Base-by-base conservation (phyloP, 2,113 vertebrate genomes). In the Alosa alosa region DNA sequence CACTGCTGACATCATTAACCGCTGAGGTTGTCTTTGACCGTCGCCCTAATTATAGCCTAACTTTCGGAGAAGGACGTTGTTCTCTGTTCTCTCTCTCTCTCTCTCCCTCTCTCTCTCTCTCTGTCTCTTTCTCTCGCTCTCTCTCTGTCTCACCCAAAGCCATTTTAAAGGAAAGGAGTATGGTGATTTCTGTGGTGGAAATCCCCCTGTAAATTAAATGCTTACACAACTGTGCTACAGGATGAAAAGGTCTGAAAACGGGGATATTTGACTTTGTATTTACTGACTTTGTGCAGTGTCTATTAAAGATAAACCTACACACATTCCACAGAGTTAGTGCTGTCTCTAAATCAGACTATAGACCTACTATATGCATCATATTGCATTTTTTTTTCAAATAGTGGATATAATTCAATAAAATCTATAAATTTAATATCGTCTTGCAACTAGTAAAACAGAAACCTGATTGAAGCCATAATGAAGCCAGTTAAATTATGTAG, bases 171-270 rank as follows among this genome's bases (percentile, higher is more conserved):
- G 72, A 78, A 78, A 78, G 36, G 31, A 78, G 72, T 78, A 39
- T 39, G 72, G 72, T 78, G 72, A 78, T 78, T 78, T 78, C 72
- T 78, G 72, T 39, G 72, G 72, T 78, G 72, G 72, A 78, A 78
- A 78, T 78, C 72, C 72, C 72, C 72, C 15, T 15, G 31, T 78
- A 78, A 78, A 78, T 78, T 15, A 78, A 78, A 78, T 9, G 13
- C 25, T 36, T 78, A 39, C 72, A 78, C 36, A 78, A 39, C 72
- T 17, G 25, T 11, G 31, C 72, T 17, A 39, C 72, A 39, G 72
- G 31, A 13, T 39, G 9, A 41, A 0, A 39, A 78, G 31, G 72
- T 36, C 9, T 15, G 25, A 18, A 17, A 78, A 4, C 39, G 11
- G 15, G 20, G 5, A 39, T 39, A 13, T 39, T 78, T 78, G 4